Conservation (phyloP, 2,888 invertebrate genomes). For the Dolichopus griseipennis region DNA sequence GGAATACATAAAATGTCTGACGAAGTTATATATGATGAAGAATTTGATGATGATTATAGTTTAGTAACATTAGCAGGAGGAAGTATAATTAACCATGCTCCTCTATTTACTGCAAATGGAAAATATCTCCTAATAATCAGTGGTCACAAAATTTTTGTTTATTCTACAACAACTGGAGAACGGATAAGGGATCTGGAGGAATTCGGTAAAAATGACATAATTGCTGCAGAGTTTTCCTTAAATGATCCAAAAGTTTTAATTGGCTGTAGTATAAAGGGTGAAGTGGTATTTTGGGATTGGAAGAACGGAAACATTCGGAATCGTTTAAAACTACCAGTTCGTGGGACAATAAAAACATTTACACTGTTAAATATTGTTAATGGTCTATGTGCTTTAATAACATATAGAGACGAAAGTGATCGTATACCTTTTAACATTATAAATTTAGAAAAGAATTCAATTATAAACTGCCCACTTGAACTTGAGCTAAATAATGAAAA, state of each 20-base stretch:
- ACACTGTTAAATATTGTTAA: constrained; percentile 31
- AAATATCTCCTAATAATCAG: constrained; percentile 55
- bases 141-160: constrained; percentile 52
- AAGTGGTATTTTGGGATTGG: constrained; percentile 55
- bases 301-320: constrained; percentile 41
- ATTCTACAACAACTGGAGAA: constrained; percentile 57
- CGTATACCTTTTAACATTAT: constrained; percentile 28
- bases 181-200: constrained; percentile 50
- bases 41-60: constrained; percentile 39
- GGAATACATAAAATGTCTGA: neutral
- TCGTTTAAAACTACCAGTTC: neutral
- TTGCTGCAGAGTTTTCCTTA: constrained; percentile 46
- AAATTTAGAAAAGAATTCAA: constrained; percentile 26
- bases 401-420: constrained; percentile 12
- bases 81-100: constrained; percentile 51
- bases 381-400: constrained; percentile 33
- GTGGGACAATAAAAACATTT: constrained; percentile 26
- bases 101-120: constrained; percentile 53
- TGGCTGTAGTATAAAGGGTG: constrained; percentile 50
- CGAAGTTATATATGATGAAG: constrained; percentile 24
- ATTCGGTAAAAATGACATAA: constrained; percentile 46
- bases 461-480: constrained; percentile 15
- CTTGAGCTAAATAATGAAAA: constrained; percentile 24
- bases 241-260: constrained; percentile 43
- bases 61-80: constrained; percentile 55